Conservation (phyloP, 1,140 invertebrate species). For the Scaptomyza montana region DNA sequence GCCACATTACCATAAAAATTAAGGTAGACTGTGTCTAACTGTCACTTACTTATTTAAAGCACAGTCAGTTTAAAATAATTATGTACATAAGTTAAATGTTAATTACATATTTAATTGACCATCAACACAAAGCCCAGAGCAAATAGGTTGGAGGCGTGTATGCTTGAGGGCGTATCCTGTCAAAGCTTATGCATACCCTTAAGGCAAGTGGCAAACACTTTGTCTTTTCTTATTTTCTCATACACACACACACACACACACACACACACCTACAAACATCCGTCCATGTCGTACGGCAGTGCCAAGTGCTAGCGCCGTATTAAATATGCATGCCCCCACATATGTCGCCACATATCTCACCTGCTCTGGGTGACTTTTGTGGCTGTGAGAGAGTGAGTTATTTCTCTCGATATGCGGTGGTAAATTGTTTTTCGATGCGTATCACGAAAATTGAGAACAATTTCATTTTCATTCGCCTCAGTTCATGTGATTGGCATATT, state of each 20-base stretch:
- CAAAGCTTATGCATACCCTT: conserved; percentile 25
- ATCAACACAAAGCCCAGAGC: not conserved
- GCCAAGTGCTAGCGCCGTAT: not conserved
- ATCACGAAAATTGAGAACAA: conserved; percentile 60
- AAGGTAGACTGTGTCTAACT: too few species aligned
- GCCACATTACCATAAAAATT: too few species aligned
- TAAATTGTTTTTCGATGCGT: conserved; percentile 52
- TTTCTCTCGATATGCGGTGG: conserved; percentile 5
- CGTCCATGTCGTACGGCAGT: conserved; percentile 17
- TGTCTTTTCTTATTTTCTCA: conserved; percentile 10
- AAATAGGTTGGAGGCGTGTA: conserved; percentile 7
- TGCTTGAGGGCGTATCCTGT: not conserved
- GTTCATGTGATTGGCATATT: conserved; percentile 53
- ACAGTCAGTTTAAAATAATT: not conserved
- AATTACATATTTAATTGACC: conserved; percentile 9
- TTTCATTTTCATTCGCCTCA: conserved; percentile 51
- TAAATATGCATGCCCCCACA: conserved; percentile 46
- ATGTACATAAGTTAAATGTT: conserved; percentile 3
- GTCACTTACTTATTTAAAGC: not conserved
- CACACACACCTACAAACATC: not conserved
- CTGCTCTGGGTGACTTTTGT: conserved; percentile 9
- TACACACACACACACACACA: conserved; percentile 1
- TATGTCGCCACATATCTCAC: not conserved
- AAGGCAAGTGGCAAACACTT: conserved; percentile 32
- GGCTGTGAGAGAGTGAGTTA: not conserved